Evolutionary conservation across 2,888 invertebrate genomes (phyloP), one percentile per base, ranked within the genome.

Genomic region (Rhagonycha fulva): DNA sequence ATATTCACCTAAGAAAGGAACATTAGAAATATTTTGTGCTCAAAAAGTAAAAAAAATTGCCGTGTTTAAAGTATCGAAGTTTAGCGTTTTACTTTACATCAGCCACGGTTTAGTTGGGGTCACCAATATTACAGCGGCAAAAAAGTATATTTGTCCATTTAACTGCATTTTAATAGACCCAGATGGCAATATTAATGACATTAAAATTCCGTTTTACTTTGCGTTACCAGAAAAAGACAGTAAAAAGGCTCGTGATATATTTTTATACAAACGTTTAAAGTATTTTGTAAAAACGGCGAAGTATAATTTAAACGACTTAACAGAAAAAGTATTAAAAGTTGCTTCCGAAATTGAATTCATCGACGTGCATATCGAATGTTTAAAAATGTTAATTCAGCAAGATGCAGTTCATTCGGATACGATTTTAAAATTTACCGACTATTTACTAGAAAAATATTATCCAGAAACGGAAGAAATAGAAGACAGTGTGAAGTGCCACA

Each of bases 11-110:
- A 94, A 95, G 81, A 93, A 97, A 86, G 98, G 98, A 12, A 91
- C 97, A 7, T 90, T 99, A 72, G 99, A 98, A 88, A 95, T 99
- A 75, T 97, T 98, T 93, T 91, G 96, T 4, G 91, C 96, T 84
- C 96, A 97, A 85, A 93, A 95, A 85, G 98, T 98, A 0, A 94
- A 94, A 11, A 93, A 96, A 87, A 94, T 98, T 9, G 95, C 96
- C 12, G 96, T 96, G 0, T 98, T 98, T 86, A 94, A 94, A 67
- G 96, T 97, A 0, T 94, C 95, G 67, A 97, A 96, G 87, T 91
- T 93, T 85, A 96, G 96, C 30, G 92, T 93, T 84, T 89, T 97
- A 24, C 84, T 97, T 4, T 96, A 96, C 85, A 93, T 94, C 68
- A 93, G 93, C 77, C 94, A 96, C 85, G 94, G 95, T 10, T 89